These are phyloP conservation scores for Zapornia atra DNA, from an alignment of 2,113 vertebrate species.

Conservation along the genomic window DNA sequence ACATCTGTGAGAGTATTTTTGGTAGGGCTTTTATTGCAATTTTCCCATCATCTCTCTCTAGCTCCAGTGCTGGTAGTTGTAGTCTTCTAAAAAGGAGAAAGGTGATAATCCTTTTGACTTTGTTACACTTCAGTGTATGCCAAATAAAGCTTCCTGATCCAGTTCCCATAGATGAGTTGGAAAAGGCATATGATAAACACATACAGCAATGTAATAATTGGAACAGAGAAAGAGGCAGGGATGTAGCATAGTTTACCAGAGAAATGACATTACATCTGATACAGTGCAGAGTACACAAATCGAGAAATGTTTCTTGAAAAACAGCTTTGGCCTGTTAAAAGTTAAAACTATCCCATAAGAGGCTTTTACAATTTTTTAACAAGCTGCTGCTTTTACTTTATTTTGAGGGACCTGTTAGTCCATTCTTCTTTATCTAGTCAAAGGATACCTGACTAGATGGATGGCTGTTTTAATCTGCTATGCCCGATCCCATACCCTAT, in stretches of 20 bases:
- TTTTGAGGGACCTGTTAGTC: neutral
- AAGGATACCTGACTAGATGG: neutral
- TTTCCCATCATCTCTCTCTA: neutral
- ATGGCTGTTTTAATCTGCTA: neutral
- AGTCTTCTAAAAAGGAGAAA: neutral
- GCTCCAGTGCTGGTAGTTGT: neutral
- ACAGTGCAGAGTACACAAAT: neutral
- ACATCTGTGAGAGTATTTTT: neutral
- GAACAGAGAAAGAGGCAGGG: neutral
- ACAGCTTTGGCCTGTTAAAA: neutral
- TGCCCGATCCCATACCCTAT: too few relatives aligned
- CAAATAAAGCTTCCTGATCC: neutral
- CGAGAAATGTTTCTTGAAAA: neutral
- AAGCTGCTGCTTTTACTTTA: neutral
- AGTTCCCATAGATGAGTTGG: neutral
- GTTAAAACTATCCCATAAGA: neutral
- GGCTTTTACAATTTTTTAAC: neutral
- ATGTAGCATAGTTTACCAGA: neutral
- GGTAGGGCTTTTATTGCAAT: neutral
- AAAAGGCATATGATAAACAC: neutral
- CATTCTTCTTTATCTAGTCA: accelerated
- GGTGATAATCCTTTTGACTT: neutral
- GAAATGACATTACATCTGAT: neutral
- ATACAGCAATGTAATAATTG: too few relatives aligned
- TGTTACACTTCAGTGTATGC: neutral